These are phyloP conservation scores for Camelus bactrianus DNA, from an alignment of 2,113 vertebrate genomes.

Conservation along the genomic window DNA sequence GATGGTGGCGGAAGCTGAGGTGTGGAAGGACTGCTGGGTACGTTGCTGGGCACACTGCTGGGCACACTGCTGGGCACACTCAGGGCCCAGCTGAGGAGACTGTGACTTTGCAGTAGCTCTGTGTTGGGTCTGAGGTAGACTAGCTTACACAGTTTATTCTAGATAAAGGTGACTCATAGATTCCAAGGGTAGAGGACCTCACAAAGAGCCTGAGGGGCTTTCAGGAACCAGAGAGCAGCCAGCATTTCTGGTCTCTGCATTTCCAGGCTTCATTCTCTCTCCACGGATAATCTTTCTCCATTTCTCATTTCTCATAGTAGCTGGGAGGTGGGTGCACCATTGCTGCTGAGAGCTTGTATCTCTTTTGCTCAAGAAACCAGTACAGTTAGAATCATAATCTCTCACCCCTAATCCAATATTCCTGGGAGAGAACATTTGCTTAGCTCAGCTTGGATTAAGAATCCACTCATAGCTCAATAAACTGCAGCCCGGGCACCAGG, in stretches of 20 bases:
- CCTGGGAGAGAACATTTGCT: background rate
- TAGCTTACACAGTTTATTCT: background rate
- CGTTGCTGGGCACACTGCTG: too few relatives aligned
- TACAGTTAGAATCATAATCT: background rate
- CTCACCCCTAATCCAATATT: background rate
- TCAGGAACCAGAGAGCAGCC: background rate
- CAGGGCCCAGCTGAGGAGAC: background rate
- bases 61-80: background rate
- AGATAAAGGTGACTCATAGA: background rate
- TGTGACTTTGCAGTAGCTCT: background rate
- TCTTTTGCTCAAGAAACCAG: background rate
- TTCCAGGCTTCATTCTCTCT: background rate
- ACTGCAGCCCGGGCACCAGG: background rate
- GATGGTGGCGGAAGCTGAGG: background rate
- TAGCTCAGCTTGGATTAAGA: background rate
- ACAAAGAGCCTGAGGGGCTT: background rate
- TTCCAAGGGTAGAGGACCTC: background rate
- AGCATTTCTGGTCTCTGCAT: background rate
- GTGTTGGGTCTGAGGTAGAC: background rate
- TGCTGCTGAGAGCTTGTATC: background rate
- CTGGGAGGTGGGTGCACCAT: background rate
- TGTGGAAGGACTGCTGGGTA: background rate
- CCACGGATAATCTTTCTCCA: background rate
- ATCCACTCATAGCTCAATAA: slow-evolving; percentile 30
- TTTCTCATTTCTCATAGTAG: background rate